Base-by-base conservation (phyloP, 2,888 invertebrate genomes). In the Dasysyrphus tricinctus region DNA sequence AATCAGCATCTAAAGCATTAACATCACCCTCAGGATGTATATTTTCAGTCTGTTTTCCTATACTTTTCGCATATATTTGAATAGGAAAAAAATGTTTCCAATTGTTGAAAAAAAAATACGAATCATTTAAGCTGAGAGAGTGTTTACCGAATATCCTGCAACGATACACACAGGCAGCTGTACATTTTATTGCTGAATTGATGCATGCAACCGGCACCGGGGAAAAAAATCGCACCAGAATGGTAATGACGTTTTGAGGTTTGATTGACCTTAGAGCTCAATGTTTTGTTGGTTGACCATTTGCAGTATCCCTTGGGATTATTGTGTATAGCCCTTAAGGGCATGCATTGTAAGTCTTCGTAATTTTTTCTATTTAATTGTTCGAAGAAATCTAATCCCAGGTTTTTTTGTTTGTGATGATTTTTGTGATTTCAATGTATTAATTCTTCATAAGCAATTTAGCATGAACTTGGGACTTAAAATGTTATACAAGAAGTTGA, bases 201-300 rank as follows among this genome's bases (percentile, higher is more conserved):
- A 86, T 82, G 86, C 72, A 72, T 79, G 78, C 47, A 67, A 72
- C 61, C 75, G 82, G 77, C 61, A 72, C 61, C 75, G 82, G 77
- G 73, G 56, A 63, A 54, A 19, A 56, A 61, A 44, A 59, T 82
- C 86, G 75, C 82, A 81, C 70, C 70, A 70, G 78, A 75, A 79
- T 61, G 57, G 70, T 72, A 67, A 79, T 86, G 86, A 82, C 82
- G 78, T 79, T 59, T 86, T 86, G 75, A 82, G 86, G 82, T 65
- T 82, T 65, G 82, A 82, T 82, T 86, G 86, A 86, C 86, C 86
- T 79, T 49, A 67, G 49, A 67, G 82, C 61, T 86, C 51, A 61
- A 59, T 82, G 74, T 56, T 79, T 79, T 79, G 82, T 86, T 86
- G 86, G 86, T 86, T 86, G 86, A 86, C 86, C 86, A 86, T 86